phyloP scores from a whole-genome alignment of 2,113 vertebrate genomes.

The Malurus elegans region DNA sequence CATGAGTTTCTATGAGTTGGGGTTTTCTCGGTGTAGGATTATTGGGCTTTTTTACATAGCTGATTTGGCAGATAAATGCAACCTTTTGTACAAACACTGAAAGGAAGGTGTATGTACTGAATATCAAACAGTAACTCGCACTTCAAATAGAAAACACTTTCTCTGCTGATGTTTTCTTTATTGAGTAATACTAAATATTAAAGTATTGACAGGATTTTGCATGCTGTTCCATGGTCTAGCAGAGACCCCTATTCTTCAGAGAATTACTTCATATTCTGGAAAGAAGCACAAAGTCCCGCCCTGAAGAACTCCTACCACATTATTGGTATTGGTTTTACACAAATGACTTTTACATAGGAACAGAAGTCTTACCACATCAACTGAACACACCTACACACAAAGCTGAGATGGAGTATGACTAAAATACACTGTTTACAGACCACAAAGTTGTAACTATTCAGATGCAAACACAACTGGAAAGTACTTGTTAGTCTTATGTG shows the following conservation, averaged over 20 bases:
- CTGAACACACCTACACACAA: neutral
- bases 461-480: neutral
- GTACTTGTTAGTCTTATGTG: neutral
- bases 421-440: neutral
- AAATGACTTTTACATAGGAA: neutral
- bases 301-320: neutral
- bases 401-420: neutral
- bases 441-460: neutral
- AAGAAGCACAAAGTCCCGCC: neutral
- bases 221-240: neutral
- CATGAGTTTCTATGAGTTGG: neutral
- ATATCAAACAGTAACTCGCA: neutral
- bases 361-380: neutral
- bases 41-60: neutral
- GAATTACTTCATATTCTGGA: neutral
- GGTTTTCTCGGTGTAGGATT: neutral
- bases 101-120: neutral
- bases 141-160: neutral
- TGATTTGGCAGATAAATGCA: neutral
- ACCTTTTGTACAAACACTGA: neutral
- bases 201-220: neutral
- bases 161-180: neutral
- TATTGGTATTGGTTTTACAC: neutral
- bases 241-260: neutral
- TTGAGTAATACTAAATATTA: neutral